Evolutionary conservation across 2,113 vertebrate species (phyloP).

Genomic region (Zosterops hypoxanthus): DNA sequence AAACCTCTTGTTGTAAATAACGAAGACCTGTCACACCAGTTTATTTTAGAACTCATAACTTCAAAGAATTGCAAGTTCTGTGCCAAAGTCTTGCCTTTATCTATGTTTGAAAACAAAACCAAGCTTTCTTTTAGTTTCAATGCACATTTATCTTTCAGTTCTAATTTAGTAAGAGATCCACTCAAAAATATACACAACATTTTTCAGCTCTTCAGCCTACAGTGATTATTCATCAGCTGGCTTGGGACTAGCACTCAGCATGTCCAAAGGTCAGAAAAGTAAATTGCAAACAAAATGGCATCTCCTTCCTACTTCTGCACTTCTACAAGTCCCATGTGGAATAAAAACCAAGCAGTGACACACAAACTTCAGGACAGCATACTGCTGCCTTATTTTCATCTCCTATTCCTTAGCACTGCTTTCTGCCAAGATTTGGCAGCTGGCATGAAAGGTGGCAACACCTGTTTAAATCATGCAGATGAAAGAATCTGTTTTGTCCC

Average conservation of each 20-base stretch:
- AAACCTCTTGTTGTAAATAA: background rate
- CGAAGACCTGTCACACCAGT: background rate
- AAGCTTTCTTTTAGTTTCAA: background rate
- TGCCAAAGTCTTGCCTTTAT: background rate
- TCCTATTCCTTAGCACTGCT: background rate
- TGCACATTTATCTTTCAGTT: background rate
- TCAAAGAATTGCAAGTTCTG: background rate
- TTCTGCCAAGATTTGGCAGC: slow-evolving; percentile 51
- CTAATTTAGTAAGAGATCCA: background rate
- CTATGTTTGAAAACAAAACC: background rate
- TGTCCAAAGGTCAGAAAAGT: background rate
- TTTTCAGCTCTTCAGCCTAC: background rate
- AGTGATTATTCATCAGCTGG: background rate
- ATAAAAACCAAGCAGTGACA: background rate
- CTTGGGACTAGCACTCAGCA: background rate
- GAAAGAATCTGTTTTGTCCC: slow-evolving; percentile 40
- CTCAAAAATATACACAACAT: background rate
- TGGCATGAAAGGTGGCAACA: slow-evolving; percentile 58
- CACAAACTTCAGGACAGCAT: background rate
- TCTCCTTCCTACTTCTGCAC: background rate
- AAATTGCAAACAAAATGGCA: background rate
- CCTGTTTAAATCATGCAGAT: slow-evolving; percentile 64
- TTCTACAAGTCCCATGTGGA: background rate
- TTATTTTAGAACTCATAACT: background rate
- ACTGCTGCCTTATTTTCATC: background rate